These are phyloP conservation scores for Dynastes maya DNA, from an alignment of 2,888 invertebrate genomes.

Conservation along the genomic window DNA sequence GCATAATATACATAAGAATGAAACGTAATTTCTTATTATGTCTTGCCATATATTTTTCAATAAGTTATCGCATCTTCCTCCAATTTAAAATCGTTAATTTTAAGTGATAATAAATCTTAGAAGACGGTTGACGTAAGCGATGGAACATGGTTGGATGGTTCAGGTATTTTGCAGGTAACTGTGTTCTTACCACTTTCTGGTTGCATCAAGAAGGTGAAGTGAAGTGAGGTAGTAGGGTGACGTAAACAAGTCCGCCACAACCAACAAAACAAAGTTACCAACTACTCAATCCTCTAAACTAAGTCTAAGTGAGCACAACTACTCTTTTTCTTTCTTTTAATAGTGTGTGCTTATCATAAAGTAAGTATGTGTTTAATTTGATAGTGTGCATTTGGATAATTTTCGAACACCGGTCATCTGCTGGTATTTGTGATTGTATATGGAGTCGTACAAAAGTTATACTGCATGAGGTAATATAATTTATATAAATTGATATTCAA, in stretches of 20 bases:
- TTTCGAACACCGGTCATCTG: constrained; percentile 10
- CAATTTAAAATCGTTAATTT: background rate
- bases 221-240: constrained; percentile 69
- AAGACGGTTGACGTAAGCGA: constrained; percentile 46
- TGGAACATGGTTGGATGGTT: constrained; percentile 46
- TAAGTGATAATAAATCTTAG: constrained; percentile 44
- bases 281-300: constrained; percentile 68
- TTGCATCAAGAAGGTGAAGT: constrained; percentile 70
- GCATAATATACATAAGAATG: background rate
- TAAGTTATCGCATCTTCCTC: background rate
- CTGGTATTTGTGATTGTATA: constrained; percentile 20
- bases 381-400: constrained; percentile 32
- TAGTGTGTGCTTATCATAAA: constrained; percentile 51
- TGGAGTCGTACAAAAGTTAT: background rate
- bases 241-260: constrained; percentile 71
- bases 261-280: constrained; percentile 72
- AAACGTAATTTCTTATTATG: background rate
- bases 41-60: too few relatives aligned
- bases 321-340: constrained; percentile 58
- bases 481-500: background rate
- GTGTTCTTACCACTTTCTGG: constrained; percentile 72
- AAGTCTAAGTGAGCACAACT: constrained; percentile 63
- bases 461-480: constrained; percentile 35
- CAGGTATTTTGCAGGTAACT: constrained; percentile 60
- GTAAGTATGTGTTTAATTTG: constrained; percentile 30